Evolutionary conservation across 1,140 invertebrate species (phyloP).

Genomic region (Dinoponera quadriceps): DNA sequence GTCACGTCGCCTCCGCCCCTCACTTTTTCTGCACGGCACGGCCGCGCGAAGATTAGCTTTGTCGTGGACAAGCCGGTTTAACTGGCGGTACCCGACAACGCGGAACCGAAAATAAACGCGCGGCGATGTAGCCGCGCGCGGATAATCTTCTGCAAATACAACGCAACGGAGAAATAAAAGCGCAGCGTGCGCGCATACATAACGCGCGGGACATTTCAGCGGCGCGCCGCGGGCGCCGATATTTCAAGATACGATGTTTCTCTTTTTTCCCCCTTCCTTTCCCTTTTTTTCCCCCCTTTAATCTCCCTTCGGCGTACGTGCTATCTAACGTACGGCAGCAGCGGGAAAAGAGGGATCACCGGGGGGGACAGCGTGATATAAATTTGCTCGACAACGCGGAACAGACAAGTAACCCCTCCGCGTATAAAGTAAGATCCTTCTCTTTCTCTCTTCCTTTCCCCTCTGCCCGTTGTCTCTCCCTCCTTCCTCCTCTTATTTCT

Average conservation of each 20-base stretch:
- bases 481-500: not conserved
- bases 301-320: constrained; percentile 37
- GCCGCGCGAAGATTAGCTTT: constrained; percentile 39
- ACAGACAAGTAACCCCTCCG: constrained; percentile 57
- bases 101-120: constrained; percentile 55
- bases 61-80: constrained; percentile 40
- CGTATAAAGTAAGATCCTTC: constrained; percentile 41
- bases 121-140: constrained; percentile 16
- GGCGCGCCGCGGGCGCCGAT: constrained; percentile 45
- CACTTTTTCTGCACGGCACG: constrained; percentile 4
- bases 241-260: constrained; percentile 55
- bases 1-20: not conserved
- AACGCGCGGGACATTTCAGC: constrained; percentile 43
- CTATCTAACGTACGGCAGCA: constrained; percentile 51
- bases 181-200: constrained; percentile 42
- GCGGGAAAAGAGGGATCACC: constrained; percentile 53
- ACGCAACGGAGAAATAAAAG: constrained; percentile 47
- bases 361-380: constrained; percentile 49
- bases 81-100: constrained; percentile 20
- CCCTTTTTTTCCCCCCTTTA: constrained; percentile 27
- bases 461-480: not conserved
- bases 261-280: constrained; percentile 9
- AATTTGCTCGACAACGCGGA: constrained; percentile 58
- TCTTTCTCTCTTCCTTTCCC: constrained; percentile 2
- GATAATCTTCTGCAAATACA: constrained; percentile 59